Evolutionary conservation across 2,888 invertebrate species (phyloP), one percentile per base, ranked within the genome.

Genomic region (Hypena proboscidalis): DNA sequence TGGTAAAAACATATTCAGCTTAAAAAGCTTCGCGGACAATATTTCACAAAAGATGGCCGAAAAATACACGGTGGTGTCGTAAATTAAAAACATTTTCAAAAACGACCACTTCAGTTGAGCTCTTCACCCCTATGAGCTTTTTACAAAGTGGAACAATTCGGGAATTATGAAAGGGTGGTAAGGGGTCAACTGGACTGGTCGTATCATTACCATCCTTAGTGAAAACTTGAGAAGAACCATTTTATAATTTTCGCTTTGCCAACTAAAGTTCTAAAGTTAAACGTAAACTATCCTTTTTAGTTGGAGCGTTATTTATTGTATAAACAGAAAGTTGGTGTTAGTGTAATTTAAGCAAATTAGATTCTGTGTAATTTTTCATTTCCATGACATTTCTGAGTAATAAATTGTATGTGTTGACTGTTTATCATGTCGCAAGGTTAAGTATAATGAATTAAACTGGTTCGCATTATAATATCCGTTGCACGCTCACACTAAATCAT

Each of bases 11-110:
- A 59, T 67, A 64, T 69, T 58, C 43, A 42, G 41, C 50, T 40
- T 22, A 62, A 52, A 66, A 67, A 67, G 58, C 74, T 70, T 68
- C 52, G 53, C 48, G 62, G 68, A 63, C 74, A 48, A 66, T 72
- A 74, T 68, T 74, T 77, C 66, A 75, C 39, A 59, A 66, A 60
- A 67, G 61, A 66, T 59, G 58, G 60, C 60, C 66, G 56, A 73
- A 77, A 75, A 77, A 72, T 70, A 65, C 74, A 70, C 68, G 51
- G 55, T 40, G 56, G 69, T 53, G 55, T 59, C 58, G 72, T 80
- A 76, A 77, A 77, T 80, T 79, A 72, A 70, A 70, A 76, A 70
- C 68, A 70, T 74, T 74, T 70, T 66, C 56, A 64, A 45, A 43
- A 20, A 10, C 37, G 41, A 40, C 76, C 67, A 58, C 23, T 42